These are phyloP conservation scores for Liopterus haemorrhoidalis DNA, from an alignment of 2,888 invertebrate genomes.

Conservation along the genomic window DNA sequence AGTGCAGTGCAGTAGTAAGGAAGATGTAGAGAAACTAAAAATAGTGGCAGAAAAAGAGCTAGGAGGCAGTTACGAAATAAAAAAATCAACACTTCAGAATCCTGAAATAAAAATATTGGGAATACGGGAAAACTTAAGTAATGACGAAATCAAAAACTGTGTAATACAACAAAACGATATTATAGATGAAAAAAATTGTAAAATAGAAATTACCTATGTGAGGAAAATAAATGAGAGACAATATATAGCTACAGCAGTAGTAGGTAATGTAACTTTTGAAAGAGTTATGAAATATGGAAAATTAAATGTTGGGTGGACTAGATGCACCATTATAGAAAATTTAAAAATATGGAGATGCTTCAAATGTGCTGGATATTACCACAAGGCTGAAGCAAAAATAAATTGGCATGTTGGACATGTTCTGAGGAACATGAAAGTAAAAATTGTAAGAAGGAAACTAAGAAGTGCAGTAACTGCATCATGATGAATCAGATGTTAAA, in stretches of 20 bases:
- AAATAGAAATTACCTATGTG: conserved; percentile 1
- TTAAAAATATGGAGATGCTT: conserved; percentile 9
- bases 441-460: neutral
- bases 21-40: neutral
- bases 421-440: neutral
- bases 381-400: neutral
- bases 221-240: neutral
- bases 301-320: conserved; percentile 5
- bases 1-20: neutral
- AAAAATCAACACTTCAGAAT: neutral
- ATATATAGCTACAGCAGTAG: neutral
- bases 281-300: neutral
- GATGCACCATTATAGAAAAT: conserved; percentile 1
- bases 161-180: neutral
- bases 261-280: conserved; percentile 2
- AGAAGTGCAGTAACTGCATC: conserved; percentile 2
- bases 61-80: conserved; percentile 1
- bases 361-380: conserved; percentile 4
- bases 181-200: neutral
- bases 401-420: neutral
- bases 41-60: neutral
- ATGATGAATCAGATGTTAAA: conserved; percentile 1
- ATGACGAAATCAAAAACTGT: neutral
- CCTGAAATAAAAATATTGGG: conserved; percentile 1
- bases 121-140: neutral